Evolutionary conservation across 2,113 vertebrate genomes (phyloP).

Genomic region (Axis porcinus): DNA sequence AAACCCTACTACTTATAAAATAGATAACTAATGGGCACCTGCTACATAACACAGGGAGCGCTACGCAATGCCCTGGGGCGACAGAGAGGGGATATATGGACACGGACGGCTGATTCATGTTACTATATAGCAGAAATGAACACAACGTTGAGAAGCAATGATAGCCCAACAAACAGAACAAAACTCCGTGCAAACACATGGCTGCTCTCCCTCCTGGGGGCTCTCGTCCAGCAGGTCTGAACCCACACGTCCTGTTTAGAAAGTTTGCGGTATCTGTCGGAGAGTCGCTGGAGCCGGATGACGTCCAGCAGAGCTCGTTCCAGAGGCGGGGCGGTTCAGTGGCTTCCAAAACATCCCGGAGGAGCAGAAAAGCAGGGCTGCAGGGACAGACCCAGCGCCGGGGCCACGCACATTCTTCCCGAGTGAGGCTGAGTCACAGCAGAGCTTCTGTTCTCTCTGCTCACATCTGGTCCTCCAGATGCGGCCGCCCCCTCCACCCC

Average conservation of each 20-base stretch:
- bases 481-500: accelerated
- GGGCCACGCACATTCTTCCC: neutral
- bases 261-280: neutral
- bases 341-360: neutral
- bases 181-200: accelerated
- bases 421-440: neutral
- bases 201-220: neutral
- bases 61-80: neutral
- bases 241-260: no score
- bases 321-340: neutral
- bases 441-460: no score
- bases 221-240: neutral
- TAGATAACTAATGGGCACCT: neutral
- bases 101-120: neutral
- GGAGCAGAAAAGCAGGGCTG: neutral
- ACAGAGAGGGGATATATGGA: neutral
- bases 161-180: neutral
- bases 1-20: neutral
- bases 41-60: neutral
- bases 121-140: neutral
- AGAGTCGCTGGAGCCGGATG: neutral
- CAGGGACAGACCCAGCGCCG: neutral
- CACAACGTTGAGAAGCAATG: neutral
- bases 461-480: neutral
- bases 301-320: neutral